A percentile compares a stretch with the other conserved stretches of the same genome.
Evolutionary conservation across 92 coral and sea anemone genomes (phyloP).

Genomic region (Epizoanthus scotinus): DNA sequence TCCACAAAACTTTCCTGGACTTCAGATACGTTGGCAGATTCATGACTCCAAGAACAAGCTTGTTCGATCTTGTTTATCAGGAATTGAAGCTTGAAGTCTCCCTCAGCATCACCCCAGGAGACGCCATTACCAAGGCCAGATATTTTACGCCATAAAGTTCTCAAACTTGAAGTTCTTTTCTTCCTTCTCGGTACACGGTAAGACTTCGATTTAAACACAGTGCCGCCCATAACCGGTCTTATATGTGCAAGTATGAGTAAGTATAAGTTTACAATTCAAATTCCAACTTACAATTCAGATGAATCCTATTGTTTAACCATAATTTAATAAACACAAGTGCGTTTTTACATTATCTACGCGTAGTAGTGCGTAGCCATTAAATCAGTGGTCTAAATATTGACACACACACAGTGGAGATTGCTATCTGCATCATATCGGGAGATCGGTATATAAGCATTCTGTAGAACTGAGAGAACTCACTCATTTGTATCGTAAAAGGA

Average conservation of each 20-base stretch:
- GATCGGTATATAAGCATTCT: too few relatives aligned
- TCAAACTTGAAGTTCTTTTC: neutral
- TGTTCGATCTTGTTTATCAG: constrained; percentile 16
- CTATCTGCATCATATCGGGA: too few relatives aligned
- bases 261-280: neutral
- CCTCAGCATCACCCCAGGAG: neutral
- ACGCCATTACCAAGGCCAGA: neutral
- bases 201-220: neutral
- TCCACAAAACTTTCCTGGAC: constrained; percentile 9
- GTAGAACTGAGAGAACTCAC: too few relatives aligned
- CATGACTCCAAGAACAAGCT: constrained; percentile 18
- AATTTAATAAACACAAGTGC: neutral
- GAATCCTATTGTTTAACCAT: neutral
- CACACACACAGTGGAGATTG: too few relatives aligned
- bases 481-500: too few relatives aligned
- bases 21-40: neutral
- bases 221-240: neutral
- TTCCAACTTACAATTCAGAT: neutral
- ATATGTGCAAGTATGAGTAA: too few relatives aligned
- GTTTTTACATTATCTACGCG: neutral
- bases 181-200: constrained; percentile 2
- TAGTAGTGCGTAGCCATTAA: neutral
- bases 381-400: too few relatives aligned
- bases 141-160: constrained; percentile 1
- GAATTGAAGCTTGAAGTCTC: neutral